Percentiles rank a stretch among this genome's conserved stretches.
phyloP scores from a whole-genome alignment of 2,797 vertebrate species.

The Rhabdomys pumilio region DNA sequence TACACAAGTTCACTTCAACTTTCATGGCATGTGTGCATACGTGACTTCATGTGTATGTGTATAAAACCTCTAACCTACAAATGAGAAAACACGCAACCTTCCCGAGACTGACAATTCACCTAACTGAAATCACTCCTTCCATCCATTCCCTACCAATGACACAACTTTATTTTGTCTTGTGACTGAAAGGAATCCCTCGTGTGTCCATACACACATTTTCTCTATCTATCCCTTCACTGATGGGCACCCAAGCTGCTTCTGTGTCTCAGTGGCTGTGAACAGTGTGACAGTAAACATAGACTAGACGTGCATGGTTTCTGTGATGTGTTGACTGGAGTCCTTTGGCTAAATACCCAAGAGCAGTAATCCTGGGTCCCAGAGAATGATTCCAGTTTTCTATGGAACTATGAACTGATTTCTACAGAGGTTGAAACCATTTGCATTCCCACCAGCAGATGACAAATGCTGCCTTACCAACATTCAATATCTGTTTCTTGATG shows the following conservation, averaged over 20 bases:
- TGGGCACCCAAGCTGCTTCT: not conserved
- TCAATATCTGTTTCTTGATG: not conserved
- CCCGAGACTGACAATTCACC: not conserved
- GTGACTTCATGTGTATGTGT: not conserved
- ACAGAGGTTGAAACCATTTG: not conserved
- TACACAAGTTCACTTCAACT: no score
- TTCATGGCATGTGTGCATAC: not conserved
- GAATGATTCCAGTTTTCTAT: not conserved
- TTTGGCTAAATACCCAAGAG: not conserved
- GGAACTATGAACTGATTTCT: not conserved
- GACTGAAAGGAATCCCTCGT: not conserved
- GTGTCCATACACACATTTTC: not conserved
- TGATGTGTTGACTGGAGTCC: not conserved
- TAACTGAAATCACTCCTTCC: not conserved
- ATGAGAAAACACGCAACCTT: not conserved
- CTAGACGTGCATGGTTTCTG: rapidly evolving
- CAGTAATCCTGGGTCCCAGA: no score
- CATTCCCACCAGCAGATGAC: not conserved
- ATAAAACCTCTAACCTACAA: not conserved
- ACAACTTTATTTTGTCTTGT: not conserved
- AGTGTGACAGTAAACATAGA: no score
- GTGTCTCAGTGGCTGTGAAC: not conserved
- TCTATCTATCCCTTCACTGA: no score
- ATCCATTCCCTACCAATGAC: not conserved
- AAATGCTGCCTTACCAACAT: not conserved